Base-by-base conservation (phyloP, 2,797 vertebrate species). In the Pelochelys cantorii region DNA sequence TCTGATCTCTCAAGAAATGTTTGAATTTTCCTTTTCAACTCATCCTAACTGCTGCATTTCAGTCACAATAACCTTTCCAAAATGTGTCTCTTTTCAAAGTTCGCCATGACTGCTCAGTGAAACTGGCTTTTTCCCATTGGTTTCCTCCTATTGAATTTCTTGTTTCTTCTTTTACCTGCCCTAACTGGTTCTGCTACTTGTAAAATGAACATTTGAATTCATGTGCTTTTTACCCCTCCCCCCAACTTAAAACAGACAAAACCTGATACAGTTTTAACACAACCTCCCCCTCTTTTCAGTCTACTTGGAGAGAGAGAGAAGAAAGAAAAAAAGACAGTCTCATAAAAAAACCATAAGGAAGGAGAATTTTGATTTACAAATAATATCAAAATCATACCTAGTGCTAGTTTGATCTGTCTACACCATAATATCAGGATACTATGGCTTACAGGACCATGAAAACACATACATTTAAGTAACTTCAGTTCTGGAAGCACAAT, bases 181-280 rank as follows among this genome's bases (percentile, higher is more conserved):
- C 99, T 96, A 97, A 99, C 99, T 99, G 99, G 99, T 99, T 99
- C 98, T 97, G 98, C 99, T 98, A 97, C 99, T 99, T 99, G 97
- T 98, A 98, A 98, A 98, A 99, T 98, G 98, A 99, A 98, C 98
- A 98, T 98, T 99, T 98, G 98, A 98, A 98, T 98, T 98, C 98
- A 97, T 94, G 92, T 7, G 98, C 97, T 96, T 96, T 93, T 98
- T 98, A 98, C 98, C 98, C 96, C 92, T 97, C 96, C 95, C 96
- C 94, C 94, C 60, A 60, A 92, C 93, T 82, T 96, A 8, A 97
- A 98, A 98, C 98, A 97, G 98, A 97, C 97, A 98, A 97, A 99
- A 99, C 98, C 97, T 91, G 98, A 99, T 99, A 98, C 97, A 93
- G 96, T 97, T 71, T 94, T 95, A 97, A 98, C 98, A 97, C 98